Evolutionary conservation across 2,113 vertebrate genomes (phyloP).

Genomic region (Campylorhamphus procurvoides): DNA sequence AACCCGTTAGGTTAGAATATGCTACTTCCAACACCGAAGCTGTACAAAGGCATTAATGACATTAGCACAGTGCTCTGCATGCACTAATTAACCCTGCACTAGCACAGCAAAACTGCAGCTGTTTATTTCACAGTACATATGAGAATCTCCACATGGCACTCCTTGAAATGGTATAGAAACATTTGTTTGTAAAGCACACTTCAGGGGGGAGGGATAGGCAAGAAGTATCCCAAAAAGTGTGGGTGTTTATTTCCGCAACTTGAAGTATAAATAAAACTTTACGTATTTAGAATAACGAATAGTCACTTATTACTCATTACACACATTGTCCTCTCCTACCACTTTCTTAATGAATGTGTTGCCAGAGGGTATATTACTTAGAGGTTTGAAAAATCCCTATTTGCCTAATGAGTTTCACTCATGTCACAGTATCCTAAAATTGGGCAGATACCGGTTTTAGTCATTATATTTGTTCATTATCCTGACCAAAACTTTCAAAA

Average conservation of each 20-base stretch:
- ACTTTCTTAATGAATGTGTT: conserved; percentile 14
- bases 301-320: background rate
- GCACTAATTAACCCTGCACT: conserved; percentile 31
- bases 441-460: background rate
- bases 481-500: background rate
- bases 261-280: conserved; percentile 8
- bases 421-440: background rate
- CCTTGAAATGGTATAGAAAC: background rate
- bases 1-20: background rate
- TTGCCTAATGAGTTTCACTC: conserved; percentile 24
- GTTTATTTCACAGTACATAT: background rate
- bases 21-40: background rate
- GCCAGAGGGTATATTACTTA: background rate
- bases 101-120: background rate
- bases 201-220: background rate
- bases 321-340: background rate
- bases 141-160: background rate
- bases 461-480: background rate
- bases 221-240: background rate
- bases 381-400: conserved; percentile 4
- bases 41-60: background rate
- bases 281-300: background rate
- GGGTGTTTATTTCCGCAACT: background rate
- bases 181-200: background rate
- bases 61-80: background rate